Evolutionary conservation across 2,888 invertebrate species (phyloP).

Genomic region (Agrilus cyanescens): DNA sequence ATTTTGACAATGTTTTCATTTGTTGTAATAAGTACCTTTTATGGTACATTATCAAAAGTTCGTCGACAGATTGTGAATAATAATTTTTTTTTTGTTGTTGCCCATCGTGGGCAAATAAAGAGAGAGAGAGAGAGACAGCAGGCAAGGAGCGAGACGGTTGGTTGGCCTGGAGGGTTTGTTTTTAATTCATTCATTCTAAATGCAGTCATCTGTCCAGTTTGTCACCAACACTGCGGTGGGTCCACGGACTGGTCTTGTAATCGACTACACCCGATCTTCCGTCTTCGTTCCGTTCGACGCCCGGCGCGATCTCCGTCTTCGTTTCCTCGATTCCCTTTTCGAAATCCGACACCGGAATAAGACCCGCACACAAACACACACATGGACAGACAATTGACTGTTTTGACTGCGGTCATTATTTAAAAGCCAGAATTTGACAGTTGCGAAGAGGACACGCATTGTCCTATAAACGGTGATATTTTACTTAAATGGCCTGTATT

Average conservation of each 20-base stretch:
- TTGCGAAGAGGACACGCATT: constrained; percentile 27
- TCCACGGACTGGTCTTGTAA: constrained; percentile 25
- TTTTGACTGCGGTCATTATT: constrained; percentile 32
- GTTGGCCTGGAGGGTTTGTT: constrained; percentile 17
- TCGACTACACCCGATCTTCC: constrained; percentile 15
- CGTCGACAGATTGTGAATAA: too few species aligned
- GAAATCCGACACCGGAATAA: constrained; percentile 12
- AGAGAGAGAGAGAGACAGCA: too few species aligned
- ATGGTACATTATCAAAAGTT: too few species aligned
- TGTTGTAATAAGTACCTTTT: too few species aligned
- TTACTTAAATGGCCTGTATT: constrained; percentile 14
- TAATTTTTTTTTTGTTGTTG: too few species aligned
- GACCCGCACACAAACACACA: neutral
- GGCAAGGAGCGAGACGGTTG: too few species aligned
- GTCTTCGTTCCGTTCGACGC: constrained; percentile 17
- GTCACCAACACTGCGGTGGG: constrained; percentile 35
- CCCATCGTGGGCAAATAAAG: too few species aligned
- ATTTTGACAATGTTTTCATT: too few species aligned
- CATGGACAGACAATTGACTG: constrained; percentile 24
- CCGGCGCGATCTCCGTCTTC: constrained; percentile 12
- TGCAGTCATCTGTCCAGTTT: constrained; percentile 35
- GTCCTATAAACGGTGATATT: constrained; percentile 16
- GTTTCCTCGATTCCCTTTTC: constrained; percentile 16
- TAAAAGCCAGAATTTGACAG: constrained; percentile 27
- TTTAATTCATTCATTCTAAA: constrained; percentile 24